Conservation (phyloP, 2,797 vertebrate genomes). For the Muscicapa comitata region DNA sequence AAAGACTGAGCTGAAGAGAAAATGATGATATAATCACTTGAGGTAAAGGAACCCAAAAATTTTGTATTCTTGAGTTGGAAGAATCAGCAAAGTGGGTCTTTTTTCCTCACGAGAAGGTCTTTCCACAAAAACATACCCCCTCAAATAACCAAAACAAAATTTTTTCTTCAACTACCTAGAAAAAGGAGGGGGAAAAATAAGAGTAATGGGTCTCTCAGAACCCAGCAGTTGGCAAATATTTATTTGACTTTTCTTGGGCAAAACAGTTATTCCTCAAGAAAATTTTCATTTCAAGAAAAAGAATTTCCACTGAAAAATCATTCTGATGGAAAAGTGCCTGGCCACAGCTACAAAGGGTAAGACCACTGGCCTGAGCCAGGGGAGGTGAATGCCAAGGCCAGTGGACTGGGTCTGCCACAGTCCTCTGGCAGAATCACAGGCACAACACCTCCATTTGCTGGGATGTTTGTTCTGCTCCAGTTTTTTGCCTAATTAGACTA, state of each 20-base stretch:
- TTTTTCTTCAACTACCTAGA: neutral
- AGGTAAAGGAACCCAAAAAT: neutral
- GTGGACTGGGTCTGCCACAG: neutral
- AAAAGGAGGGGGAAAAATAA: fast-evolving
- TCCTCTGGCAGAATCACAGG: neutral
- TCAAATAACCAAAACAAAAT: neutral
- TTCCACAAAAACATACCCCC: neutral
- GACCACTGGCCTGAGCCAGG: neutral
- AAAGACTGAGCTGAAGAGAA: neutral
- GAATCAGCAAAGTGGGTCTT: neutral
- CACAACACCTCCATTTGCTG: neutral
- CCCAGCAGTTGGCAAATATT: neutral
- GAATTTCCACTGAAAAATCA: neutral
- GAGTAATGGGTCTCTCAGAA: neutral
- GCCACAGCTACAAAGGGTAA: neutral
- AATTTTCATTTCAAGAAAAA: neutral
- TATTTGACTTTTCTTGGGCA: neutral
- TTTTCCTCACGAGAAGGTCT: neutral
- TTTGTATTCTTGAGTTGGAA: neutral
- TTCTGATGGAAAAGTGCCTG: neutral
- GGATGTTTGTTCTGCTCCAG: neutral
- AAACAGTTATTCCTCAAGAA: neutral
- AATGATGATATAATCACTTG: neutral
- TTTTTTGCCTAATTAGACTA: neutral
- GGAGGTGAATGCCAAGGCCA: neutral